Percentiles rank a stretch among this genome's conserved stretches.
Evolutionary conservation across 2,113 vertebrate genomes (phyloP).

Genomic region (Sander vitreus): DNA sequence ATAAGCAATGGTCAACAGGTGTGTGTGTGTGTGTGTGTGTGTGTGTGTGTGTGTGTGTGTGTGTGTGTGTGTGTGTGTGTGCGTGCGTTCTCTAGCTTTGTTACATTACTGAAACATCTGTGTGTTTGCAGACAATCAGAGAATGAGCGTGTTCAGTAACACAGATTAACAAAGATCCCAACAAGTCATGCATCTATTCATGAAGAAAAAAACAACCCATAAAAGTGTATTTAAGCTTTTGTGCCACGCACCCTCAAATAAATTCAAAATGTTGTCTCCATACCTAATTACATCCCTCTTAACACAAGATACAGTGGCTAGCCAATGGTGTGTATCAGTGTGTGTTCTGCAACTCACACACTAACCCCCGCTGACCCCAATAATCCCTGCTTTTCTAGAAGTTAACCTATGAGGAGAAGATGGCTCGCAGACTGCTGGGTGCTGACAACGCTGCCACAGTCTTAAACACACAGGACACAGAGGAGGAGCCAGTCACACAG

Average conservation of each 20-base stretch:
- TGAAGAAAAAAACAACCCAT: neutral
- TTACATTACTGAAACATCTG: neutral
- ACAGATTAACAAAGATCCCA: conserved; percentile 64
- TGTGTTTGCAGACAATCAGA: conserved; percentile 42
- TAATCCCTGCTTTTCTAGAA: conserved; percentile 88
- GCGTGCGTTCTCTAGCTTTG: neutral
- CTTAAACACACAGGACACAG: conserved; percentile 91
- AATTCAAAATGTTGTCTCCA: neutral
- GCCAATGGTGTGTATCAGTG: conserved; percentile 48
- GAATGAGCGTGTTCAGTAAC: conserved; percentile 48
- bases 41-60: conserved; percentile 39
- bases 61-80: conserved; percentile 23
- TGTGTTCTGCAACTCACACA: conserved; percentile 72
- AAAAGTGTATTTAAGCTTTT: neutral
- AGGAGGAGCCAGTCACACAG: conserved; percentile 91
- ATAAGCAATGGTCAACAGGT: conserved; percentile 93
- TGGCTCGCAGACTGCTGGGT: conserved; percentile 96
- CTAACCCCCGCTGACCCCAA: conserved; percentile 79
- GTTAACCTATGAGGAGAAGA: conserved; percentile 98
- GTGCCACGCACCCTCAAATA: conserved; percentile 3
- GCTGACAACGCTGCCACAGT: conserved; percentile 96
- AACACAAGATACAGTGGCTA: conserved; percentile 31
- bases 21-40: conserved; percentile 39
- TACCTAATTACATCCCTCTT: neutral
- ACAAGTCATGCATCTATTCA: conserved; percentile 40